Percentiles rank a stretch among this genome's conserved stretches.
Conservation (phyloP, 1,140 invertebrate species). For the Rhopalosiphum maidis region DNA sequence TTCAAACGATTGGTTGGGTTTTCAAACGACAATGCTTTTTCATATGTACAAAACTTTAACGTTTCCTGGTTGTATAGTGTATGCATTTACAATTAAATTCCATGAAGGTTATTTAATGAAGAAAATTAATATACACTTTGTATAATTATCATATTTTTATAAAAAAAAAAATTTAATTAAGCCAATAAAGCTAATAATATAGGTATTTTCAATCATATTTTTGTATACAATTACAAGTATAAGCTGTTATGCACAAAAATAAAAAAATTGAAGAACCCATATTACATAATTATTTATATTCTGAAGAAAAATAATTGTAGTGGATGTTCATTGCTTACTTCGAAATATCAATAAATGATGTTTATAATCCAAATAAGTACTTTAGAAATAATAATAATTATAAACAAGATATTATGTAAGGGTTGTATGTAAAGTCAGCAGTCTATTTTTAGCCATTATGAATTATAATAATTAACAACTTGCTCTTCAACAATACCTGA, state of each 20-base stretch:
- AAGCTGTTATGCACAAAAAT: neutral
- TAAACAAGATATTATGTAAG: conserved; percentile 9
- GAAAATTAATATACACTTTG: neutral
- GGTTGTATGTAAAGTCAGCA: neutral
- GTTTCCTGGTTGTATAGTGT: neutral
- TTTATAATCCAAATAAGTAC: neutral
- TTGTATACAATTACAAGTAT: neutral
- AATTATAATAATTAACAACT: conserved; percentile 1
- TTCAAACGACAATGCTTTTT: no score
- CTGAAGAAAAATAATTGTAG: neutral
- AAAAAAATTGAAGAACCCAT: neutral
- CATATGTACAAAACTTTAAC: neutral
- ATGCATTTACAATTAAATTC: no score
- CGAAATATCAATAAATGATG: neutral
- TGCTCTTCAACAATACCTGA: neutral
- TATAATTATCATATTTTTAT: neutral
- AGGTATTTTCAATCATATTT: neutral
- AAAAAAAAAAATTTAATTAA: neutral
- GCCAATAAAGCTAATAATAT: neutral
- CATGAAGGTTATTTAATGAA: no score
- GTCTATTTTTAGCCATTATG: neutral
- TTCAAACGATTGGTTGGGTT: neutral
- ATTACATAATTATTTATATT: neutral
- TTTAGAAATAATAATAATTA: neutral
- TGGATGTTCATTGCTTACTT: neutral